Percentiles rank a stretch among this genome's conserved stretches.
Conservation (phyloP, 2,797 vertebrate species). For the Syngnathus acus region DNA sequence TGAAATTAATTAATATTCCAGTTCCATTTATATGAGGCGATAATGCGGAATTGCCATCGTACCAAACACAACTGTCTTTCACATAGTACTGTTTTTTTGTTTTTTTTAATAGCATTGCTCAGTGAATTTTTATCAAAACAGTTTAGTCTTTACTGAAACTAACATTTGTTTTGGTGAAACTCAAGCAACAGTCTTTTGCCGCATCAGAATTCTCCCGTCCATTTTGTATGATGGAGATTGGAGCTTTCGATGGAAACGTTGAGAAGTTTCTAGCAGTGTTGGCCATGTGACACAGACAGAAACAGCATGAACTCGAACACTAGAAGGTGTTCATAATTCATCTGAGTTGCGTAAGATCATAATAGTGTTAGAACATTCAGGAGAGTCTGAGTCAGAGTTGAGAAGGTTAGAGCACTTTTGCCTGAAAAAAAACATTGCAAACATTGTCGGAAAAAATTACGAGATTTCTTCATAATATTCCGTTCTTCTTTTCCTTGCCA, state of each 20-base stretch:
- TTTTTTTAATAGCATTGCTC: neutral
- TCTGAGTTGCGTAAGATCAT: neutral
- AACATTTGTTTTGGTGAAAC: neutral
- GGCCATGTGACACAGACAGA: neutral
- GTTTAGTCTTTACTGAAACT: no score
- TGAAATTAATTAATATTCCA: constrained; percentile 48
- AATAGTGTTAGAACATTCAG: constrained; percentile 6
- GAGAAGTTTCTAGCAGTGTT: neutral
- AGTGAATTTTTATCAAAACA: neutral
- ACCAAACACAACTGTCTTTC: neutral
- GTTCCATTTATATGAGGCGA: neutral
- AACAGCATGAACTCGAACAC: neutral
- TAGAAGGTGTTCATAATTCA: constrained; percentile 9
- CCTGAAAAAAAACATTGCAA: neutral
- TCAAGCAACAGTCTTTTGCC: no score
- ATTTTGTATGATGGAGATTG: neutral
- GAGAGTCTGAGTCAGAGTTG: neutral
- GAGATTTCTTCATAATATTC: neutral
- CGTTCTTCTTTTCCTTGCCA: neutral
- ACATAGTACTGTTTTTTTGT: neutral
- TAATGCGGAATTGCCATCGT: constrained; percentile 3
- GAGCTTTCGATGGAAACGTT: neutral
- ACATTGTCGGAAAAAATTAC: neutral
- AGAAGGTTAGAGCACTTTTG: neutral
- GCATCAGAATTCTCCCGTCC: neutral